Base-by-base conservation (phyloP, 2,888 invertebrate species). In the Cerastis rubricosa region DNA sequence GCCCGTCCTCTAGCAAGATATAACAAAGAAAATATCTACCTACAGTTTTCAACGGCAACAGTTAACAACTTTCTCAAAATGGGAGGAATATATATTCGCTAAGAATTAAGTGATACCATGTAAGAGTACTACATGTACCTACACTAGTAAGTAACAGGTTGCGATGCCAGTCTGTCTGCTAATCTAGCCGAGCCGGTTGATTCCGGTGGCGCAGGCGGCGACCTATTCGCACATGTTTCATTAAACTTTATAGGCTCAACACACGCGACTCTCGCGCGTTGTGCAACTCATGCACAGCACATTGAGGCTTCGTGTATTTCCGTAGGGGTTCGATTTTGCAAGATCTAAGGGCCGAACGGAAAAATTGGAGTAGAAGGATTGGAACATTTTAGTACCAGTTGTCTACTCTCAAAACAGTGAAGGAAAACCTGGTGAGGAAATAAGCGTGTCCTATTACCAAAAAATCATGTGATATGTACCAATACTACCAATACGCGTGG, bases 91-190 rank as follows among this genome's bases (percentile, higher is more conserved):
- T 45, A 35, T 40, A 47, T 57, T 29, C 7, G 22, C 12, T 40
- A 47, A 47, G 14, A 64, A 54, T 54, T 40, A 35, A 54, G 25
- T 35, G 69, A 29, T 14, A 29, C 5, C 51, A 40, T 54, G 7
- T 63, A 1, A 19, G 11, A 54, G 43, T 51, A 45, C 43, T 51
- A 25, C 8, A 35, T 57, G 14, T 14, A 54, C 14, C 12, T 75
- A 49, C 1, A 7, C 22, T 81, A 19, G 4, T 35, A 51, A 40
- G 72, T 43, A 61, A 59, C 80, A 66, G 71, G 66, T 64, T 49
- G 70, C 17, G 81, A 68, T 74, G 77, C 82, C 82, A 47, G 77
- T 7, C 43, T 69, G 83, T 81, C 85, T 85, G 70, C 43, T 74
- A 74, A 84, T 68, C 82, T 54, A 74, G 71, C 40, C 65, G 61